Evolutionary conservation across 2,888 invertebrate genomes (phyloP), one percentile per base, ranked within the genome.

Genomic region (Smittia aterrima): DNA sequence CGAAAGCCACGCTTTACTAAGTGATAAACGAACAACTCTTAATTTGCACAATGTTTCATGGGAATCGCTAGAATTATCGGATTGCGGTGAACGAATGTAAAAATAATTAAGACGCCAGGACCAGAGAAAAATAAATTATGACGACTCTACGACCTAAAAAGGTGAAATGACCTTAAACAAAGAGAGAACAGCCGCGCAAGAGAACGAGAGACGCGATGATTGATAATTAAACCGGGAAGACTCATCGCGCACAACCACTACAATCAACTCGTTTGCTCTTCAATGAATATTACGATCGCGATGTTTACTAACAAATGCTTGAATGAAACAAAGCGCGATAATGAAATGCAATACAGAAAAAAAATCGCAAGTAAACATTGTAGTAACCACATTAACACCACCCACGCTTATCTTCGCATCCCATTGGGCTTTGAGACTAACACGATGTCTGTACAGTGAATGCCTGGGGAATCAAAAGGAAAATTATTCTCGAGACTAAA

Each of bases 401-500:
- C n/a, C n/a, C n/a, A n/a, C 58, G 58, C 58, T 58, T 58, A 58
- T 58, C n/a, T n/a, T n/a, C 58, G 22, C 58, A 58, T 58, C n/a
- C 7, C 47, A n/a, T 47, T 2, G 47, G 47, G 16, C 16, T 58
- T 58, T 58, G 18, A 58, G 16, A 47, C 47, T 47, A 47, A 47
- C 47, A n/a, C 47, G 47, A 16, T 47, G 47, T 11, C 13, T n/a
- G n/a, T 47, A 16, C n/a, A 47, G 13, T 3, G 47, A 47, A 47
- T 47, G 47, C 47, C 47, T 47, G 6, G n/a, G 16, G 47, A 11
- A 11, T 6, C 11, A 2, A n/a, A 47, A 47, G 3, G 13, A 47
- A 13, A 47, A 47, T 6, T 2, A 47, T 47, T 2, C 2, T 16
- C 47, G 11, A 47, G 13, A 47, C 16, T 47, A 47, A 47, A 47